Percentiles rank a stretch among this genome's conserved stretches.
Evolutionary conservation across 2,888 invertebrate genomes (phyloP).

Genomic region (Galeopsomyia nigrocyanea): DNA sequence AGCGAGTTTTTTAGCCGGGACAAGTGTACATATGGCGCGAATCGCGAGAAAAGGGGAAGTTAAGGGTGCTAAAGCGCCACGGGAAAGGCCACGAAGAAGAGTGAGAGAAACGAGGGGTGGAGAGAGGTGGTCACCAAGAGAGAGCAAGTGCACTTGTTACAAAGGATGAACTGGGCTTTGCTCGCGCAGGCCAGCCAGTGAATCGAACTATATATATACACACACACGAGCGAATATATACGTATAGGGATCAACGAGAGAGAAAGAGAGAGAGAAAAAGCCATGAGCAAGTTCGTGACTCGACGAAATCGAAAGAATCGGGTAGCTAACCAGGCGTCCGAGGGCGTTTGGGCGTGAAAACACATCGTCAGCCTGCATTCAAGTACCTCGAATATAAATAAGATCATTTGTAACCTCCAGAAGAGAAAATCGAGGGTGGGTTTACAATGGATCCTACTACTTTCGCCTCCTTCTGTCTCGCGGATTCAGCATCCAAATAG

Average conservation of each 20-base stretch:
- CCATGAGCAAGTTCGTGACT: constrained; percentile 41
- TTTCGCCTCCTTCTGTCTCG: constrained; percentile 3
- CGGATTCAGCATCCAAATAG: constrained; percentile 15
- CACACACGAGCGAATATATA: constrained; percentile 13
- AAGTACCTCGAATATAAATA: constrained; percentile 46
- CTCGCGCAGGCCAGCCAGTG: constrained; percentile 23
- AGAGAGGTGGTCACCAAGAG: neutral
- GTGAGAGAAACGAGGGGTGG: constrained; percentile 2
- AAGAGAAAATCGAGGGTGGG: neutral
- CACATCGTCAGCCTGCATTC: constrained; percentile 44
- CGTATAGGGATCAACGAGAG: constrained; percentile 14
- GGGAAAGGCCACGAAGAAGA: constrained; percentile 3
- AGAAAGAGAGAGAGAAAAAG: constrained; percentile 12
- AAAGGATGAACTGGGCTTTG: constrained; percentile 31
- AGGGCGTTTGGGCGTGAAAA: constrained; percentile 47
- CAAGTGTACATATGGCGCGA: constrained; percentile 18
- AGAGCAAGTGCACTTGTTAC: constrained; percentile 41
- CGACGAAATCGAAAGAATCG: constrained; percentile 43
- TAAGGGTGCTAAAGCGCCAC: constrained; percentile 1
- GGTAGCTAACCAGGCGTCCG: constrained; percentile 43
- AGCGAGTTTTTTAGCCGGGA: neutral
- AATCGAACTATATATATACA: constrained; percentile 24
- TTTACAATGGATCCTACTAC: constrained; percentile 17
- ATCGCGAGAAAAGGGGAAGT: neutral
- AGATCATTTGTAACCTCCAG: constrained; percentile 42